A percentile compares a stretch with the other conserved stretches of the same genome.
These are phyloP conservation scores for Alentia gelatinosa DNA, from an alignment of 2,888 invertebrate species.

Conservation along the genomic window DNA sequence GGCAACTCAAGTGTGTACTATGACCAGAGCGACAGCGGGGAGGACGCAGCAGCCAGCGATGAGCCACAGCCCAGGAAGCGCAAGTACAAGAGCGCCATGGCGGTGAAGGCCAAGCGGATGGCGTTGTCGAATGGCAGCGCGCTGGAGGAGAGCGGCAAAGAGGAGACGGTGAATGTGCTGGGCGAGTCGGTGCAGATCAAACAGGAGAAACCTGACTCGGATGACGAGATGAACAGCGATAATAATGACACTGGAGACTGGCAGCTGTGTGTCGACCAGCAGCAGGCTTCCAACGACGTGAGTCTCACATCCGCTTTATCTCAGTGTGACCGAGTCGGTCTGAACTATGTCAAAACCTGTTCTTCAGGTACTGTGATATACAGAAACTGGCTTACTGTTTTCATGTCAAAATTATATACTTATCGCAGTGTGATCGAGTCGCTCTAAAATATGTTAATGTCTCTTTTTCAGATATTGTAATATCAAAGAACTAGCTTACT, in stretches of 20 bases:
- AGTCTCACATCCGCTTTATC: not conserved
- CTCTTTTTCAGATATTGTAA: no score
- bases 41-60: not conserved
- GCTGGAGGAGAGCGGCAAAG: not conserved
- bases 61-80: no score
- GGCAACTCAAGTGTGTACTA: not conserved
- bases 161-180: not conserved
- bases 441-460: no score
- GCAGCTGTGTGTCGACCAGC: conserved; percentile 15
- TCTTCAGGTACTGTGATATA: no score
- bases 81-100: not conserved
- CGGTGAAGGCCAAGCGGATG: not conserved
- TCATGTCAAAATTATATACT: no score
- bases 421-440: no score
- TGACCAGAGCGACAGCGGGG: not conserved
- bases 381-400: no score
- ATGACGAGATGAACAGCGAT: not conserved
- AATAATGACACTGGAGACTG: not conserved
- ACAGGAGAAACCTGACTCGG: conserved; percentile 30
- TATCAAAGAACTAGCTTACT: no score
- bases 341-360: no score
- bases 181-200: not conserved
- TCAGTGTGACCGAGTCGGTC: no score
- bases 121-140: not conserved
- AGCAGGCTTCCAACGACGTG: conserved; percentile 7